phyloP scores from a whole-genome alignment of 2,888 invertebrate species.

The Anthophora plumipes region DNA sequence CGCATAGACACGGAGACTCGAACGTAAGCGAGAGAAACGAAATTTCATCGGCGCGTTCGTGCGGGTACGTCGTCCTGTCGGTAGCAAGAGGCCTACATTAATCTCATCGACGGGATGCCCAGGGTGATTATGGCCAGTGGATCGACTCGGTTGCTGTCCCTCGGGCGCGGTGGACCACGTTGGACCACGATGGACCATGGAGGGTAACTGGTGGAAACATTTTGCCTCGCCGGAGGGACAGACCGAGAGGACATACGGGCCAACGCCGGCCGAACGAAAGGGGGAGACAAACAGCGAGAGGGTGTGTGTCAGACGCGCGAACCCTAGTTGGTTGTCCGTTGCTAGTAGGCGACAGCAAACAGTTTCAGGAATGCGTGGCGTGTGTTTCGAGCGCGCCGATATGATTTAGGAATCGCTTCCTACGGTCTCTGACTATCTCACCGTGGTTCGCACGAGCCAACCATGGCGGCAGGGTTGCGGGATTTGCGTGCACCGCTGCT shows the following conservation, averaged over 20 bases:
- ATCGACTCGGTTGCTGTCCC: conserved; percentile 65
- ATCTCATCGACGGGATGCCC: conserved; percentile 74
- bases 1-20: neutral
- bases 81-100: conserved; percentile 56
- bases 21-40: conserved; percentile 20
- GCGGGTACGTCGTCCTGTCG: conserved; percentile 19
- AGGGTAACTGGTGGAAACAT: conserved; percentile 62
- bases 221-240: conserved; percentile 61
- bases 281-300: neutral
- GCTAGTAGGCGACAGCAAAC: conserved; percentile 61
- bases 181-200: conserved; percentile 33
- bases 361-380: conserved; percentile 76
- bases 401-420: conserved; percentile 79
- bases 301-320: conserved; percentile 26
- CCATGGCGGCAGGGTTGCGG: conserved; percentile 29
- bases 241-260: neutral
- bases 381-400: conserved; percentile 77
- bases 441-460: conserved; percentile 8
- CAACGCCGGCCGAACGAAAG: too few relatives aligned
- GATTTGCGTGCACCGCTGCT: conserved; percentile 65
- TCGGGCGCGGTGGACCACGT: conserved; percentile 33
- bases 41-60: conserved; percentile 36
- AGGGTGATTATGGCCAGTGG: conserved; percentile 78
- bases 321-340: conserved; percentile 40
- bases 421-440: conserved; percentile 35